Percentiles rank a stretch among this genome's conserved stretches.
Conservation (phyloP, 2,888 invertebrate species). For the Eupeodes latifasciatus region DNA sequence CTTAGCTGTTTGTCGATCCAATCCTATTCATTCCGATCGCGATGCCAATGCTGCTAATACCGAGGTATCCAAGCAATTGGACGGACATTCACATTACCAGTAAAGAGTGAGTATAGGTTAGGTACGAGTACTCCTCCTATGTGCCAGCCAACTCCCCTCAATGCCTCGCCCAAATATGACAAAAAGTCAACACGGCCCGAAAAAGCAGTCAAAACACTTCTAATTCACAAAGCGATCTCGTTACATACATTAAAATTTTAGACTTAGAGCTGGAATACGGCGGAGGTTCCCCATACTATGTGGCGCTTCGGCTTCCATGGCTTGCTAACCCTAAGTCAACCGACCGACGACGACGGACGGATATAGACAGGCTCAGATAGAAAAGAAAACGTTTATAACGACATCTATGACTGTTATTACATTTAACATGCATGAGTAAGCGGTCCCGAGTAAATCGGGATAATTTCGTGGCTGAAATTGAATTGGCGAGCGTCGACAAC, state of each 20-base stretch:
- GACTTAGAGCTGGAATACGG: conserved; percentile 23
- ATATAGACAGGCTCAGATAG: not conserved
- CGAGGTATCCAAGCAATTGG: conserved; percentile 58
- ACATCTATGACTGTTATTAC: conserved; percentile 65
- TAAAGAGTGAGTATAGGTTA: not conserved
- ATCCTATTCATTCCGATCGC: conserved; percentile 16
- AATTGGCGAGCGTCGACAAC: conserved; percentile 25
- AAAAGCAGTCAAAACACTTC: conserved; percentile 75
- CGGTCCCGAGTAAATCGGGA: conserved; percentile 55
- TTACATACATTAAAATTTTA: conserved; percentile 59
- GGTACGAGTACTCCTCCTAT: conserved; percentile 36
- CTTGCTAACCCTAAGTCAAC: not conserved
- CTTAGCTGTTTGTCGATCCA: conserved; percentile 40
- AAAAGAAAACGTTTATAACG: conserved; percentile 47
- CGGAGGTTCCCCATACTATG: conserved; percentile 22
- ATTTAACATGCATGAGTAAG: conserved; percentile 62
- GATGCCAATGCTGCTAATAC: not conserved
- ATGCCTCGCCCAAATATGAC: conserved; percentile 76
- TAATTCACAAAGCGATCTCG: conserved; percentile 59
- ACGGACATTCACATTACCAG: conserved; percentile 66
- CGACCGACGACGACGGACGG: not conserved
- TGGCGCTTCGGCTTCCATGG: conserved; percentile 34
- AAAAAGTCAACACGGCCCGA: conserved; percentile 67
- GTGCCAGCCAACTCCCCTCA: conserved; percentile 13
- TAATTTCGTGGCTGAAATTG: conserved; percentile 66